A percentile compares a stretch with the other conserved stretches of the same genome.
These are phyloP conservation scores for Euclidia mi DNA, from an alignment of 2,888 invertebrate genomes.

Conservation along the genomic window DNA sequence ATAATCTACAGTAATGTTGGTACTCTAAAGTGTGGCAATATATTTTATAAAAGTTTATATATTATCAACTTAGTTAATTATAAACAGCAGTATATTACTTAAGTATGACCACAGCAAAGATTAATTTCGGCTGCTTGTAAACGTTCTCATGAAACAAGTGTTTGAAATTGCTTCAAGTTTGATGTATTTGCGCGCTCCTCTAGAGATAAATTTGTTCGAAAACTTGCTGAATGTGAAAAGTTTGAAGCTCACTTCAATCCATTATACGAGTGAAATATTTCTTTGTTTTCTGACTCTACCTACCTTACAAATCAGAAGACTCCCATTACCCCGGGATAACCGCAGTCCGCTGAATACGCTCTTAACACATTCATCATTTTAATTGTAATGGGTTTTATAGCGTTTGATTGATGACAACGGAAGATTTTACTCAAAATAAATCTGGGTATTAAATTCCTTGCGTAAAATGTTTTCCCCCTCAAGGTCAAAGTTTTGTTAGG, in stretches of 20 bases:
- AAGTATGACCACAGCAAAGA: conserved; percentile 27
- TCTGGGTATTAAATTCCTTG: conserved; percentile 38
- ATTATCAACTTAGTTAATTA: too few relatives aligned
- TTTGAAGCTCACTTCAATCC: conserved; percentile 89
- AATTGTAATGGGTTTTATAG: conserved; percentile 57
- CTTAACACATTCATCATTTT: conserved; percentile 61
- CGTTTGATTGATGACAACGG: conserved; percentile 61
- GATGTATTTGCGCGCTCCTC: conserved; percentile 87
- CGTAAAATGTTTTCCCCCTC: conserved; percentile 19
- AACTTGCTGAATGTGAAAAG: conserved; percentile 89
- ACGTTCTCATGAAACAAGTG: conserved; percentile 84
- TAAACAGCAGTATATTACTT: too few relatives aligned
- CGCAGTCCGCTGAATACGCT: conserved; percentile 27
- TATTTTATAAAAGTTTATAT: too few relatives aligned
- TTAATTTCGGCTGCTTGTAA: conserved; percentile 78
- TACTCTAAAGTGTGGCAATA: too few relatives aligned
- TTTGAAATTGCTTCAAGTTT: conserved; percentile 87
- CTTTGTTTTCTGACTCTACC: conserved; percentile 86
- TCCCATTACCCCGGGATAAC: conserved; percentile 65
- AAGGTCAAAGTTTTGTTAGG: conserved; percentile 42
- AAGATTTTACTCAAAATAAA: conserved; percentile 30
- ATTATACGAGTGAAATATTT: conserved; percentile 90
- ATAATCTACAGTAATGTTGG: too few relatives aligned
- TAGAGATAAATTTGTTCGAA: conserved; percentile 88
- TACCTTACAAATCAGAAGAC: conserved; percentile 84